These are phyloP conservation scores for Girardinus metallicus DNA, from an alignment of 2,797 vertebrate species.

Conservation along the genomic window DNA sequence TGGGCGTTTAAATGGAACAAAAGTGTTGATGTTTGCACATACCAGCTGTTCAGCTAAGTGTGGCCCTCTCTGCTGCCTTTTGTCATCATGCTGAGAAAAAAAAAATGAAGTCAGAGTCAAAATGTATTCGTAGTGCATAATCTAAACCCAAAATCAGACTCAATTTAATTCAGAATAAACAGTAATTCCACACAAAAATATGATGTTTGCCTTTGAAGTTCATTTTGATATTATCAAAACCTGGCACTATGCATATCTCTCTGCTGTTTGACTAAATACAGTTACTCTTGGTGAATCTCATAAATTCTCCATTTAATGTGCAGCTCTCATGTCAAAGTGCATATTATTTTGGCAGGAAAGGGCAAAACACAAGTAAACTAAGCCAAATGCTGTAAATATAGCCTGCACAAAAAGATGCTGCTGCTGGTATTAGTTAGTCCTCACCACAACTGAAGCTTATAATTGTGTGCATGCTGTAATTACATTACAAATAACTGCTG, in stretches of 20 bases:
- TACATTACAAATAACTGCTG: constrained; percentile 58
- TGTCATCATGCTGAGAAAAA: constrained; percentile 52
- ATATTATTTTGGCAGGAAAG: constrained; percentile 30
- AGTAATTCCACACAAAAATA: not conserved
- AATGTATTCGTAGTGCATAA: not conserved
- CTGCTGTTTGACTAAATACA: constrained; percentile 31
- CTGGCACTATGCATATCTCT: constrained; percentile 33
- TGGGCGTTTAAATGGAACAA: not conserved
- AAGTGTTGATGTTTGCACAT: constrained; percentile 39
- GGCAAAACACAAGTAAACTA: constrained; percentile 38
- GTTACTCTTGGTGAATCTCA: constrained; percentile 23
- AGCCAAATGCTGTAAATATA: constrained; percentile 45
- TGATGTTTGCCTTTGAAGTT: constrained; percentile 5
- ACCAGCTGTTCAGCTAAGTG: constrained; percentile 59
- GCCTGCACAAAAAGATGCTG: constrained; percentile 39
- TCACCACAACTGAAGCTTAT: constrained; percentile 65
- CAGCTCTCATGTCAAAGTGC: constrained; percentile 38
- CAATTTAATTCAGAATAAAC: not conserved
- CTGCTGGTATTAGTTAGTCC: constrained; percentile 60
- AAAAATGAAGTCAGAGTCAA: constrained; percentile 8
- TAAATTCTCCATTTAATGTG: constrained; percentile 47
- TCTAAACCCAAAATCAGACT: not conserved
- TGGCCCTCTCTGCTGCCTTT: constrained; percentile 51
- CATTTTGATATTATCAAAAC: constrained; percentile 29
- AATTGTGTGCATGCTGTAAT: constrained; percentile 63